These are phyloP conservation scores for Lepetodrilus schrolli DNA, from an alignment of 2,888 invertebrate genomes.

Conservation along the genomic window DNA sequence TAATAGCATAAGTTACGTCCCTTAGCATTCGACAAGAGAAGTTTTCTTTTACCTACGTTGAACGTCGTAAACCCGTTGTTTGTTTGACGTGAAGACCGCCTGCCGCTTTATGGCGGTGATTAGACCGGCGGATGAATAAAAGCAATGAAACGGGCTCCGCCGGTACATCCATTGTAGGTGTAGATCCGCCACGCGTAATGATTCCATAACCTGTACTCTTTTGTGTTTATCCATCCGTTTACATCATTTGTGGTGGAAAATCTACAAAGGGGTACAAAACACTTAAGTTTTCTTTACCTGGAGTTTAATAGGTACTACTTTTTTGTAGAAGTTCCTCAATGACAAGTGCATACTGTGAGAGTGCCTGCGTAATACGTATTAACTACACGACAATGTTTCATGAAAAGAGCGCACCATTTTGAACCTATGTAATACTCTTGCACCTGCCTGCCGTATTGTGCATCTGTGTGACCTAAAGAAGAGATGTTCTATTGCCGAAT, in stretches of 20 bases:
- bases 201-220: not conserved
- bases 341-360: not conserved
- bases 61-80: not conserved
- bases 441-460: not conserved
- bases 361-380: not conserved
- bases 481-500: not conserved
- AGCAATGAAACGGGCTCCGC: not conserved
- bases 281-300: not conserved
- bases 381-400: not conserved
- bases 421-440: constrained; percentile 10
- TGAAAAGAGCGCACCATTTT: not conserved
- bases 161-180: not conserved
- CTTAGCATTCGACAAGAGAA: not conserved
- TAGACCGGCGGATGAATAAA: constrained; percentile 1
- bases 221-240: not conserved
- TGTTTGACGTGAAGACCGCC: not conserved
- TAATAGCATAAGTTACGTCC: not conserved
- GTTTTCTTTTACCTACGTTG: not conserved
- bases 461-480: not conserved
- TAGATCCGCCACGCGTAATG: not conserved
- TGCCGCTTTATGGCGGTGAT: constrained; percentile 1
- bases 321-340: not conserved
- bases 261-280: not conserved
- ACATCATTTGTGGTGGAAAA: constrained; percentile 14
- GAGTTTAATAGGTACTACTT: constrained; percentile 23